Conservation (phyloP, 64 coral and sea anemone species). For the Pocillopora verrucosa region DNA sequence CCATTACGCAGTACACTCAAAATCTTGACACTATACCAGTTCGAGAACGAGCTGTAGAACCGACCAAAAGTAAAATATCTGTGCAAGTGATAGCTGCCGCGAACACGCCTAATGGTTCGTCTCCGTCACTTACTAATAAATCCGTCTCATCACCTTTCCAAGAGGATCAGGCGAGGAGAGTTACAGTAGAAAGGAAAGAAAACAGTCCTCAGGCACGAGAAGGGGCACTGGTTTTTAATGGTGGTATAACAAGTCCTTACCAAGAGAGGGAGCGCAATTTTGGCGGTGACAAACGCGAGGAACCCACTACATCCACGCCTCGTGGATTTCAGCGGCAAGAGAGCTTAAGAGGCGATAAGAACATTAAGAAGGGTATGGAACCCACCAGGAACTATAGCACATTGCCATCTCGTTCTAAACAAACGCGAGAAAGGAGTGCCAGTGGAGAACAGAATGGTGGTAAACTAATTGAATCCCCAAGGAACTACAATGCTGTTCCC, state of each 20-base stretch:
- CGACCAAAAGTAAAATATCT: constrained; percentile 6
- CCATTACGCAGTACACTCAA: not conserved
- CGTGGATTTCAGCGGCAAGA: constrained; percentile 13
- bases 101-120: not conserved
- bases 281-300: not conserved
- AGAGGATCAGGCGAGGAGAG: constrained; percentile 12
- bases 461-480: not conserved
- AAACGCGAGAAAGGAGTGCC: not conserved
- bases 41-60: constrained; percentile 7
- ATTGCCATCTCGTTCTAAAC: not conserved
- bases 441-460: not conserved
- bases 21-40: constrained; percentile 17
- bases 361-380: not conserved
- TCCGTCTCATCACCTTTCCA: not conserved
- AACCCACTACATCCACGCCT: not conserved
- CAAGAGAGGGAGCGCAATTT: constrained; percentile 13
- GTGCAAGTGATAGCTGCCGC: not conserved
- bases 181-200: not conserved
- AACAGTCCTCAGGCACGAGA: not conserved
- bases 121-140: not conserved
- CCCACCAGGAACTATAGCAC: constrained; percentile 2
- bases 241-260: not conserved
- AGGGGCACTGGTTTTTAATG: not conserved
- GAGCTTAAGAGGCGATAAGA: constrained; percentile 10
- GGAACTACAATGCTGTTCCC: not conserved